Evolutionary conservation across 2,113 vertebrate species (phyloP).

Genomic region (Xyrauchen texanus): DNA sequence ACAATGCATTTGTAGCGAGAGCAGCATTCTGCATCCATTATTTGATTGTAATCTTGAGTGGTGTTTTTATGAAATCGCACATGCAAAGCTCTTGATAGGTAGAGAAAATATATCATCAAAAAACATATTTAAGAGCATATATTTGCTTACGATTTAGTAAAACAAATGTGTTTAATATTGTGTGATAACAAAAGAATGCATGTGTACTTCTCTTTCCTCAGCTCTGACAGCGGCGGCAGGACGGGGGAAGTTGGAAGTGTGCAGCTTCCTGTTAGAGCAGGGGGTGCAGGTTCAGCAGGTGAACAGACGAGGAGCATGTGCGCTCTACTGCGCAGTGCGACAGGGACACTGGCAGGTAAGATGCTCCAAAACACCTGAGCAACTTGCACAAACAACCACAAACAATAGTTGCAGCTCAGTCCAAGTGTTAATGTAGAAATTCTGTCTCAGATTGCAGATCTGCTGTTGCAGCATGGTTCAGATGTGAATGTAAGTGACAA

Average conservation of each 20-base stretch:
- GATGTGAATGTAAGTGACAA: slow-evolving; percentile 93
- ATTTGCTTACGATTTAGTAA: too few species aligned
- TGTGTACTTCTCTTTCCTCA: slow-evolving; percentile 56
- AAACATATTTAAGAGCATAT: too few species aligned
- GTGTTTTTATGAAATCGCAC: too few species aligned
- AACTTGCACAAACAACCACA: neutral
- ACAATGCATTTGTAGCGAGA: too few species aligned
- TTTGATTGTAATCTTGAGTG: too few species aligned
- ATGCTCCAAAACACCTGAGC: neutral
- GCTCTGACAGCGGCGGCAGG: slow-evolving; percentile 92
- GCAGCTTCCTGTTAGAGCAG: slow-evolving; percentile 78
- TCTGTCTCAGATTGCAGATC: slow-evolving; percentile 82
- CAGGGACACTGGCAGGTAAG: slow-evolving; percentile 97
- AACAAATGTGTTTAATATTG: too few species aligned
- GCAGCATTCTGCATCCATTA: too few species aligned
- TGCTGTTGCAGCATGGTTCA: slow-evolving; percentile 84
- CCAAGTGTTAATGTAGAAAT: neutral
- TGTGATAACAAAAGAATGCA: too few species aligned
- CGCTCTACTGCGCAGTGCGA: slow-evolving; percentile 88
- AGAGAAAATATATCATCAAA: too few species aligned
- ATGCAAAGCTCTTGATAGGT: too few species aligned
- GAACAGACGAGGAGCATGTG: slow-evolving; percentile 84
- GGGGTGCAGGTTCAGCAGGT: slow-evolving; percentile 80
- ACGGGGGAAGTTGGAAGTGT: slow-evolving; percentile 90
- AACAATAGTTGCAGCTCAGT: neutral